A percentile compares a stretch with the other conserved stretches of the same genome.
Evolutionary conservation across 2,888 invertebrate genomes (phyloP).

Genomic region (Agrochola macilenta): DNA sequence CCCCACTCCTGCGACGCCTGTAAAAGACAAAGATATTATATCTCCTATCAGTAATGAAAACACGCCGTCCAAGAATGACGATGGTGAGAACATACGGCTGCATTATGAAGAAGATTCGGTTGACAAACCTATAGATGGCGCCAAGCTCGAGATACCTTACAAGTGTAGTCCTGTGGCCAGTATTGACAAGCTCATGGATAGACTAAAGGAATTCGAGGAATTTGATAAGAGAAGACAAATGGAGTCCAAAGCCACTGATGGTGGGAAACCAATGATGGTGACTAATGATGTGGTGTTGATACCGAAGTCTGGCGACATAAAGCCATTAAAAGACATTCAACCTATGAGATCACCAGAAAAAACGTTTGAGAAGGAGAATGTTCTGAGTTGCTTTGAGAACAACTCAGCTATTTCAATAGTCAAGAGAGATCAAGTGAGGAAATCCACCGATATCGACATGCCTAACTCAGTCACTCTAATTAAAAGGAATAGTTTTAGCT

Average conservation of each 20-base stretch:
- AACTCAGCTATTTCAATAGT: constrained; percentile 89
- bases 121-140: constrained; percentile 81
- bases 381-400: constrained; percentile 89
- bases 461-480: constrained; percentile 88
- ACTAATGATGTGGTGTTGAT: constrained; percentile 88
- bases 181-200: constrained; percentile 88
- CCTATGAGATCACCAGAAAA: constrained; percentile 85
- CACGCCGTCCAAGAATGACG: constrained; percentile 85
- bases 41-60: constrained; percentile 77
- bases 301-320: constrained; percentile 87
- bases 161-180: constrained; percentile 84
- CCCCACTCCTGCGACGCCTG: constrained; percentile 80
- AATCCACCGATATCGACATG: constrained; percentile 87
- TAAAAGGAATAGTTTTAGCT: constrained; percentile 86
- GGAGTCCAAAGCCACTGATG: constrained; percentile 81
- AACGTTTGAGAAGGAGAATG: constrained; percentile 86
- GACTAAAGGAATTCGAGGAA: constrained; percentile 88
- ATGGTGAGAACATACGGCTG: constrained; percentile 86
- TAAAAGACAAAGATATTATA: constrained; percentile 81
- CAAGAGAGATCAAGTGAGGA: constrained; percentile 87
- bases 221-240: constrained; percentile 87
- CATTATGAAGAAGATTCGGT: constrained; percentile 86
- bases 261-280: constrained; percentile 85
- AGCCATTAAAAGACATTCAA: constrained; percentile 86
- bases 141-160: constrained; percentile 81